phyloP scores from a whole-genome alignment of 2,113 vertebrate species.

The Neofelis nebulosa region DNA sequence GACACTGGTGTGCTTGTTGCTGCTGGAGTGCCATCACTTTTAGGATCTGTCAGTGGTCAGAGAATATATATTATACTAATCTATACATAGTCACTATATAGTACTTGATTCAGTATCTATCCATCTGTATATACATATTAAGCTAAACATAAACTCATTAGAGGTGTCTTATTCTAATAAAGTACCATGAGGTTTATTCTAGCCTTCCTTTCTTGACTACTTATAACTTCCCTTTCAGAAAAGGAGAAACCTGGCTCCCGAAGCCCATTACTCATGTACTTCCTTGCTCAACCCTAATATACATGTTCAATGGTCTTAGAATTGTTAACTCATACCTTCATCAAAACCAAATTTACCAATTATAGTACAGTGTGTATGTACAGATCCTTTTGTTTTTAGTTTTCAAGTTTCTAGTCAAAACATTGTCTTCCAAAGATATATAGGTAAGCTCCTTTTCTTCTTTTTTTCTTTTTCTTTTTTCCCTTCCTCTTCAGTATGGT shows the following conservation, averaged over 20 bases:
- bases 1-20: neutral
- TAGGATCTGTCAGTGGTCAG: neutral
- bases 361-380: neutral
- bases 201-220: neutral
- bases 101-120: neutral
- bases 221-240: neutral
- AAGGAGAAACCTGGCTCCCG: neutral
- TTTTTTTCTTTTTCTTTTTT: neutral
- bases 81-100: no score
- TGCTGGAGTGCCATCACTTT: neutral
- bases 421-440: neutral
- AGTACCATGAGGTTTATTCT: neutral
- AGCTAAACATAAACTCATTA: neutral
- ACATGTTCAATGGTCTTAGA: neutral
- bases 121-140: neutral
- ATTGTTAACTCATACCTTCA: neutral
- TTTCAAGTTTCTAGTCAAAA: neutral
- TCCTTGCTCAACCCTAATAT: neutral
- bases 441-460: neutral
- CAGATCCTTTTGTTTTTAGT: neutral
- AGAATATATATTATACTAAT: neutral
- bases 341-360: neutral
- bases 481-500: neutral
- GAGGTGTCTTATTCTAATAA: neutral
- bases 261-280: neutral